Evolutionary conservation across 2,113 vertebrate species (phyloP).

Genomic region (Etheostoma cragini): DNA sequence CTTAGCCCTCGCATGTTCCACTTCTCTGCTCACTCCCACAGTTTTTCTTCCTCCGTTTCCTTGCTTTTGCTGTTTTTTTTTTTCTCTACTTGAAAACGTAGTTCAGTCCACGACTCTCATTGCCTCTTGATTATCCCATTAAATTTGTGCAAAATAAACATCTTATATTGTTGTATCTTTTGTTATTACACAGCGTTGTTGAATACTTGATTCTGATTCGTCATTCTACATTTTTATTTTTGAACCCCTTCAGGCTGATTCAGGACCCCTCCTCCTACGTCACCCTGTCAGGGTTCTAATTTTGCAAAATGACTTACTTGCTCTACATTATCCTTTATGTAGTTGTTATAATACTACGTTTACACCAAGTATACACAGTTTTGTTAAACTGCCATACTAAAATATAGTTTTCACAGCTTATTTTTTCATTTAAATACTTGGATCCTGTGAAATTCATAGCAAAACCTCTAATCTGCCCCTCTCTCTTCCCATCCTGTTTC

Average conservation of each 20-base stretch:
- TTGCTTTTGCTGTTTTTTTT: conserved; percentile 34
- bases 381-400: neutral
- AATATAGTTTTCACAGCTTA: conserved; percentile 6
- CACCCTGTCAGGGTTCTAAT: too few species aligned
- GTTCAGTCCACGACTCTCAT: conserved; percentile 6
- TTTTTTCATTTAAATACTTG: conserved; percentile 2
- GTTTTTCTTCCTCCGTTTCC: conserved; percentile 34
- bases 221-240: too few species aligned
- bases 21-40: conserved; percentile 51
- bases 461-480: conserved; percentile 23
- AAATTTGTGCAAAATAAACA: neutral
- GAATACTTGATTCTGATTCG: too few species aligned
- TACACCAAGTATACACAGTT: neutral
- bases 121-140: conserved; percentile 16
- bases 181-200: too few species aligned
- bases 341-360: neutral
- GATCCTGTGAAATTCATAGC: conserved; percentile 26
- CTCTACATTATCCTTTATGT: too few species aligned
- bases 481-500: neutral
- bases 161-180: neutral
- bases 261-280: too few species aligned
- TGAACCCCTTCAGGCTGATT: too few species aligned
- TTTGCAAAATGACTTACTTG: too few species aligned
- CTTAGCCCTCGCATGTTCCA: conserved; percentile 51
- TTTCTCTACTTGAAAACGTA: conserved; percentile 26